Base-by-base conservation (phyloP, 2,797 vertebrate species). In the Falco novaeseelandiae region DNA sequence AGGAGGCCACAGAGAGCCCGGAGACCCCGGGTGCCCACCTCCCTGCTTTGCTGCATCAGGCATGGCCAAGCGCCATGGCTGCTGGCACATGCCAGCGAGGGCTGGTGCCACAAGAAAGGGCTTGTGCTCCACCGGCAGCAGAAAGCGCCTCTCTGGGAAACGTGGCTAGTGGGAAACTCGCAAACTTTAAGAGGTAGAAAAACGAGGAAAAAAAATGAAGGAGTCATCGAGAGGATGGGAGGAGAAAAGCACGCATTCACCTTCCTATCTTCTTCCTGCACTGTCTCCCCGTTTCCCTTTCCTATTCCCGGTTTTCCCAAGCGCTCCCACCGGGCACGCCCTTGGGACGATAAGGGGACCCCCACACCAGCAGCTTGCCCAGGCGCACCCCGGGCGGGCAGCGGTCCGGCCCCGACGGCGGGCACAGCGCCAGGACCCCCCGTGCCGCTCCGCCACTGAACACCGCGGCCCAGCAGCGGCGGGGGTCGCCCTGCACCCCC, bases 1-100 rank as follows among this genome's bases (percentile, higher is more conserved):
- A 16, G 40, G 49, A 7, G 4, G 46, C 7, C 0, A 13, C 27
- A 51, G 18, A 18, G 58, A 4, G 1, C 5, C 4, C 25, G 7
- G 38, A 59, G 17, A 38, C 52, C 9, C 27, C 58, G 26, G 27
- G 5, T 6, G 30, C 29, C 9, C 70, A 22, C 38, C 10, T 8
- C n/a, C 44, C 13, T 7, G 3, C 38, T 18, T 59, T 30, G 51
- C 91, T 42, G 51, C 42, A 29, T 26, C 51, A 42, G 71, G 73
- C 16, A 1, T 2, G 2, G 42, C 73, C 8, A 38, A 2, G 5
- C 52, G 4, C 30, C 73, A 14, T 40, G 40, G 40, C 40, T 40
- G 40, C 77, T 9, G 80, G 62, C 83, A 23, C 34, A 55, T 4
- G 14, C 17, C 30, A 9, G 23, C 0, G 10, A 15, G 23, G 18